Evolutionary conservation across 2,113 vertebrate species (phyloP).

Genomic region (Tor tambroides): DNA sequence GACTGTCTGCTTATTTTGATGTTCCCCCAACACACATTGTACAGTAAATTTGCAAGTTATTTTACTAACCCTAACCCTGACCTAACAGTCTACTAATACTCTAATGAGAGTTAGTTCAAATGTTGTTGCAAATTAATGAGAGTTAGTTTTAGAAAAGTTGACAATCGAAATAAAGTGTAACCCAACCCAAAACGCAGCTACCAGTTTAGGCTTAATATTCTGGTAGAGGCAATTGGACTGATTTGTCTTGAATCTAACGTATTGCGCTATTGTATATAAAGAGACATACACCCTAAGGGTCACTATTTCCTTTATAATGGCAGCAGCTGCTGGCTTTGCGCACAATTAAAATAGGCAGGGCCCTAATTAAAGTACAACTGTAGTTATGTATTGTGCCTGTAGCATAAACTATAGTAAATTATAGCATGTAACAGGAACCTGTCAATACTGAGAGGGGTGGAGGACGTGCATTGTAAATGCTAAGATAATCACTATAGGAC

Average conservation of each 20-base stretch:
- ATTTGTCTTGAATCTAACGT: background rate
- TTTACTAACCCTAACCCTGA: no score
- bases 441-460: background rate
- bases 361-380: background rate
- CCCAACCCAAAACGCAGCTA: background rate
- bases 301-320: background rate
- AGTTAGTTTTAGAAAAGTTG: no score
- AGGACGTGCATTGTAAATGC: background rate
- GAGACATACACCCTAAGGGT: background rate
- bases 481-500: background rate
- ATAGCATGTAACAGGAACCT: background rate
- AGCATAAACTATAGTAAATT: conserved; percentile 1
- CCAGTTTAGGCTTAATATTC: background rate
- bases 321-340: background rate
- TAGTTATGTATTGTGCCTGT: background rate
- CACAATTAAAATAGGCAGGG: background rate
- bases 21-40: no score
- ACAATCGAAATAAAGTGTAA: background rate
- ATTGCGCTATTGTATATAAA: background rate
- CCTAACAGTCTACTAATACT: no score
- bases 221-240: background rate
- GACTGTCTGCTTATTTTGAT: no score
- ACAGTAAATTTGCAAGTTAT: no score
- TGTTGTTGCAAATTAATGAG: background rate
- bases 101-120: background rate